Evolutionary conservation across 2,888 invertebrate genomes (phyloP).

Genomic region (Seira musarum): DNA sequence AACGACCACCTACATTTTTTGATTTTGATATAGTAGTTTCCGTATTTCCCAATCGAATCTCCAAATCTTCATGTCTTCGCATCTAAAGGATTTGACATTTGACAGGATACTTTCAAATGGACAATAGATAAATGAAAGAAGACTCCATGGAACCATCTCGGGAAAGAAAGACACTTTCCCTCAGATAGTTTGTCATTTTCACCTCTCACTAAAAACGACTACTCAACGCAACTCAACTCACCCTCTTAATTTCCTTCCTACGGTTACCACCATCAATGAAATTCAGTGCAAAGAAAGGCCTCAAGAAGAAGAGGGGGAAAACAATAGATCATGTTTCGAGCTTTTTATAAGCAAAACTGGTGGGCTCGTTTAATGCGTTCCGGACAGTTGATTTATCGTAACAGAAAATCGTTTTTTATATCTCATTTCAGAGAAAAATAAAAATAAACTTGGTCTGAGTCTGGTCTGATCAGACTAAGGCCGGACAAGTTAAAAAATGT

Average conservation of each 20-base stretch:
- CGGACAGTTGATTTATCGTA: conserved; percentile 52
- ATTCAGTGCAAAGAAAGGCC: conserved; percentile 13
- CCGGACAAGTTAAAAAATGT: too few relatives aligned
- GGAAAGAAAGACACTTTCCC: too few relatives aligned
- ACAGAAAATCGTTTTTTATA: conserved; percentile 5
- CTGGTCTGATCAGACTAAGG: too few relatives aligned
- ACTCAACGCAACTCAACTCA: too few relatives aligned
- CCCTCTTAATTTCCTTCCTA: conserved; percentile 46
- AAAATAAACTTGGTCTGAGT: too few relatives aligned
- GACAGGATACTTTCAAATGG: conserved; percentile 43
- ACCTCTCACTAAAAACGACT: conserved; percentile 28
- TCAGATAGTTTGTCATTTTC: conserved; percentile 59
- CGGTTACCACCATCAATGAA: neutral
- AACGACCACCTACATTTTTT: neutral
- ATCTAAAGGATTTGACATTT: too few relatives aligned
- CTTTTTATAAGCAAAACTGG: neutral
- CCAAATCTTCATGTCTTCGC: neutral
- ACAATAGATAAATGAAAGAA: conserved; percentile 56
- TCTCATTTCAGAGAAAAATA: too few relatives aligned
- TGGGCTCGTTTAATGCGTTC: conserved; percentile 40
- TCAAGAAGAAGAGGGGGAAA: conserved; percentile 1
- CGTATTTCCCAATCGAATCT: neutral
- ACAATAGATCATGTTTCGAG: conserved; percentile 6
- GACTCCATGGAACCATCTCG: conserved; percentile 46
- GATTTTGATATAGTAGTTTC: conserved; percentile 26